Evolutionary conservation across 2,888 invertebrate species (phyloP).

Genomic region (Belgica antarctica): DNA sequence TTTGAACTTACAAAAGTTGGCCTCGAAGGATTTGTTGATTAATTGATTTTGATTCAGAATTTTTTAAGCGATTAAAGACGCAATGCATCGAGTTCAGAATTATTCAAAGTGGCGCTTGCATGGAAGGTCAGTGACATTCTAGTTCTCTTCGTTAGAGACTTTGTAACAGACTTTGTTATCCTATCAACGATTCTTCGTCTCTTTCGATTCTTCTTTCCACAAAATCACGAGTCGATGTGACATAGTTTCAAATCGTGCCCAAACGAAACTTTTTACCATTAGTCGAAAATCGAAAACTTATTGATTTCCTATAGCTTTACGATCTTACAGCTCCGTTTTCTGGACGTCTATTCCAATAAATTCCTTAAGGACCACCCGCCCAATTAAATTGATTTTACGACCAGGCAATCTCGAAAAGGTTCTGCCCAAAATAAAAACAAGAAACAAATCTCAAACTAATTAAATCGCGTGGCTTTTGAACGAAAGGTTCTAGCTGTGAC

Average conservation of each 20-base stretch:
- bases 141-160: neutral
- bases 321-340: neutral
- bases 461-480: conserved; percentile 10
- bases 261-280: neutral
- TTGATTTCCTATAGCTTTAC: conserved; percentile 1
- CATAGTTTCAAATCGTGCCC: neutral
- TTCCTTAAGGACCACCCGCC: conserved; percentile 21
- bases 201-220: neutral
- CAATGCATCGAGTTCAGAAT: neutral
- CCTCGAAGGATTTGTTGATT: conserved; percentile 10
- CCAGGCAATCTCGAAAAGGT: too few species aligned
- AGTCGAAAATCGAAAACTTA: neutral
- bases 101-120: neutral
- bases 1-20: too few species aligned
- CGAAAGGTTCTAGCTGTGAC: neutral
- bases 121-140: conserved; percentile 17
- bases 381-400: conserved; percentile 11
- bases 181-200: too few species aligned
- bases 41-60: conserved; percentile 13
- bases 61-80: neutral
- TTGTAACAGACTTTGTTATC: too few species aligned
- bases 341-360: neutral
- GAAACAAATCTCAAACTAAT: neutral
- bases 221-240: neutral
- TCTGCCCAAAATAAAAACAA: neutral